These are phyloP conservation scores for Ericerus pela DNA, from an alignment of 1,140 invertebrate species.

Conservation along the genomic window DNA sequence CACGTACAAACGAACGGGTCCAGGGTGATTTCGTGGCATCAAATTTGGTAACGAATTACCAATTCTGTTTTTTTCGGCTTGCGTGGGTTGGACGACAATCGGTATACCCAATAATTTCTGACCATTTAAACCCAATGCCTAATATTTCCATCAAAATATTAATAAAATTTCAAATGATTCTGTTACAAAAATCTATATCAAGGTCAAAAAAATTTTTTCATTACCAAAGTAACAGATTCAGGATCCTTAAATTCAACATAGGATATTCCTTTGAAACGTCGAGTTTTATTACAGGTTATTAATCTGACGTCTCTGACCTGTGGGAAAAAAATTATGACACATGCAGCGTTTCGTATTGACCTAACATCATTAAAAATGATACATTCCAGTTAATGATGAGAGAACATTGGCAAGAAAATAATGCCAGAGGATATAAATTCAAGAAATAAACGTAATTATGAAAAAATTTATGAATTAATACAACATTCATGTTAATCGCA, in stretches of 20 bases:
- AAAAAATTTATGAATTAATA: too few relatives aligned
- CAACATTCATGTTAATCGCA: too few relatives aligned
- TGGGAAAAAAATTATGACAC: slow-evolving; percentile 14
- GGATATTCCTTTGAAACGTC: slow-evolving; percentile 96
- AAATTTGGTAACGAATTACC: slow-evolving; percentile 70
- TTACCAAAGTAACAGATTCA: slow-evolving; percentile 86
- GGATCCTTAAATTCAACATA: slow-evolving; percentile 99
- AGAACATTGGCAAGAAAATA: too few relatives aligned
- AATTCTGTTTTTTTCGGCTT: slow-evolving; percentile 94
- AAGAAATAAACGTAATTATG: too few relatives aligned
- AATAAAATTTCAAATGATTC: not conserved
- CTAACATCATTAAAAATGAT: not conserved
- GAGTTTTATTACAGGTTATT: slow-evolving; percentile 98
- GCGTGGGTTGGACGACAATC: slow-evolving; percentile 95
- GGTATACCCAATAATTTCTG: slow-evolving; percentile 94
- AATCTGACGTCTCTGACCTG: slow-evolving; percentile 82
- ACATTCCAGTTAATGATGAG: too few relatives aligned
- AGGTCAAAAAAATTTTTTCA: slow-evolving; percentile 26
- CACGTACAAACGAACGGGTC: slow-evolving; percentile 93
- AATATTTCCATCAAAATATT: not conserved
- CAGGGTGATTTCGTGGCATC: slow-evolving; percentile 61
- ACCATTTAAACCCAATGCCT: slow-evolving; percentile 90
- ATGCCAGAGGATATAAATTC: too few relatives aligned
- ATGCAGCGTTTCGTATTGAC: not conserved
- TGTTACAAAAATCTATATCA: not conserved